phyloP scores from a whole-genome alignment of 2,797 vertebrate species.

The Centroberyx gerrardi region DNA sequence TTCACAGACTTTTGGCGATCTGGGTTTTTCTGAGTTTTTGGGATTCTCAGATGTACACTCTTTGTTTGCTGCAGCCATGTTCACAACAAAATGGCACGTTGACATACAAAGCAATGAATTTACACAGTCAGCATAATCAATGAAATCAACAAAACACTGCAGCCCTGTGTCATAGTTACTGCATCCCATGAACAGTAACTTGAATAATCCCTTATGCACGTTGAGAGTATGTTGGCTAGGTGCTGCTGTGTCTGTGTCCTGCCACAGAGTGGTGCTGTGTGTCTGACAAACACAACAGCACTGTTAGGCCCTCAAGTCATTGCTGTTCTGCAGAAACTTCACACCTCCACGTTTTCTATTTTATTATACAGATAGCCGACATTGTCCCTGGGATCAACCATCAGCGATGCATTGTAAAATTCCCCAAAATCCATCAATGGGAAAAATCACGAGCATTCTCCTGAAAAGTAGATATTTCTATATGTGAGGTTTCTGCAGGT shows the following conservation, averaged over 20 bases:
- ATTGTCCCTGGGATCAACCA: neutral
- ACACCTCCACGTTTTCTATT: neutral
- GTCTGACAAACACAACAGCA: constrained; percentile 26
- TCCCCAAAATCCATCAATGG: neutral
- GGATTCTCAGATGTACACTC: too few species aligned
- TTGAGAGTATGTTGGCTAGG: neutral
- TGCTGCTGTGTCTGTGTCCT: constrained; percentile 46
- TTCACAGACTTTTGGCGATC: too few species aligned
- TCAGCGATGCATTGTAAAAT: too few species aligned
- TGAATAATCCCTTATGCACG: too few species aligned
- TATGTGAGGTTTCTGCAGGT: neutral
- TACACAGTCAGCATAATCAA: too few species aligned
- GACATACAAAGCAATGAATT: too few species aligned
- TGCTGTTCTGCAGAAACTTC: constrained; percentile 23
- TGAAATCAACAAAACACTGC: too few species aligned
- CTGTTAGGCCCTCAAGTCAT: neutral
- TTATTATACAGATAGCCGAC: neutral
- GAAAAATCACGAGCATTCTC: neutral
- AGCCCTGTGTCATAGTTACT: too few species aligned
- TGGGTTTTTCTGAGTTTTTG: too few species aligned
- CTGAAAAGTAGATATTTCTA: constrained; percentile 3
- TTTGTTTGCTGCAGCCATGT: too few species aligned
- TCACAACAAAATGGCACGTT: too few species aligned
- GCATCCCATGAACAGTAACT: too few species aligned
- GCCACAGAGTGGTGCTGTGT: constrained; percentile 72